Conservation (phyloP, 2,888 invertebrate species). For the Ornithoptera priamus region DNA sequence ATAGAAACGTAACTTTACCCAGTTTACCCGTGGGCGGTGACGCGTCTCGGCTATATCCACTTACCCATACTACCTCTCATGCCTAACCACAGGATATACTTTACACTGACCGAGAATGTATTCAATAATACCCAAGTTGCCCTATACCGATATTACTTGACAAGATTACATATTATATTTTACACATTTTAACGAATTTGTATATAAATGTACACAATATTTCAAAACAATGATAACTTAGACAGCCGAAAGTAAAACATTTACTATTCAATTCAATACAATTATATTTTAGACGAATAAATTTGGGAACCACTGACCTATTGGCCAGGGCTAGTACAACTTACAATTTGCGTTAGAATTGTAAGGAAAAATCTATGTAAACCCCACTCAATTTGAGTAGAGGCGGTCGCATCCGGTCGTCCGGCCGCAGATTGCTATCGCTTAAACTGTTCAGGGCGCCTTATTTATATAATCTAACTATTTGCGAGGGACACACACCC, state of each 20-base stretch:
- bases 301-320: slow-evolving; percentile 13
- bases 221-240: background rate
- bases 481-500: slow-evolving; percentile 75
- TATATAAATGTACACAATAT: background rate
- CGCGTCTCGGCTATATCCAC: slow-evolving; percentile 52
- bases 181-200: background rate
- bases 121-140: slow-evolving; percentile 13
- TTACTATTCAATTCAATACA: background rate
- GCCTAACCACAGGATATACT: slow-evolving; percentile 59
- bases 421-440: slow-evolving; percentile 72
- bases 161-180: background rate
- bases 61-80: slow-evolving; percentile 45
- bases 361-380: slow-evolving; percentile 63
- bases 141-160: slow-evolving; percentile 20
- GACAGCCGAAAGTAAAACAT: no score
- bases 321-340: slow-evolving; percentile 17
- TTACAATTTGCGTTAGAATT: slow-evolving; percentile 49
- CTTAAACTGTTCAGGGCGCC: slow-evolving; percentile 67
- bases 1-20: slow-evolving; percentile 54
- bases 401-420: slow-evolving; percentile 41
- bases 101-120: slow-evolving; percentile 43
- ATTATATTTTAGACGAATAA: background rate
- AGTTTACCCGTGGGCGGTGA: slow-evolving; percentile 53
- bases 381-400: slow-evolving; percentile 68
- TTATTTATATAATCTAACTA: slow-evolving; percentile 80